Evolutionary conservation across 35 echinoderm and acorn worm genomes (phyloP), one percentile per base, ranked within the genome.

Genomic region (Heliocidaris erythrogramma): DNA sequence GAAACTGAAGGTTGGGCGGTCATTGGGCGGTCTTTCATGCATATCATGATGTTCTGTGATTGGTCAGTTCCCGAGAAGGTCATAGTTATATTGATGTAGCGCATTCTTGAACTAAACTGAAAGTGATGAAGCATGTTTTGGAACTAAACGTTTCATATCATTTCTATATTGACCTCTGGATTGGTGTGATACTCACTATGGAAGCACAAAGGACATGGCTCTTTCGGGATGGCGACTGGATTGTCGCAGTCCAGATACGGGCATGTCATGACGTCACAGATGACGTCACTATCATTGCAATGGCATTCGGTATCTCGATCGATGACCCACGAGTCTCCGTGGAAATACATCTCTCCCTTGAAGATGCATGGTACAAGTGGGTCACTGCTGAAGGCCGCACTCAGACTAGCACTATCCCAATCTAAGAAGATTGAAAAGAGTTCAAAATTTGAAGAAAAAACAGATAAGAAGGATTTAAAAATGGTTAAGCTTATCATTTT

Each of bases 231-330:
- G 9, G 30, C 14, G 42, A 92, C 27, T 11, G 90, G 90, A 49
- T 92, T 56, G 49, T 92, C 90, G 90, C 90, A 92, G 49, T 92
- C 90, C 90, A 92, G 24, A 53, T 92, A 92, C 13, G 91, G 91
- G 29, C 91, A 92, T 13, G 91, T 92, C 48, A 59, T 92, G 91
- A 92, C 91, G 91, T 92, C 91, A 92, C 91, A 92, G 49, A 92
- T 59, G 91, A 92, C 49, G n/a, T 92, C 91, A 59, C 91, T 92
- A 14, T 92, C 49, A 27, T 92, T 59, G 18, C 91, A 92, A 32
- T 92, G 91, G 49, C 91, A 92, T 6, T 59, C 10, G 5, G 91
- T 92, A 59, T 92, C 91, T 48, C 50, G 91, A 59, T 92, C 91
- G n/a, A 92, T 48, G 49, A 59, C 5, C 91, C 91, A 92, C 17